Conservation (phyloP, 2,113 vertebrate species). For the Anarrhichthys ocellatus region DNA sequence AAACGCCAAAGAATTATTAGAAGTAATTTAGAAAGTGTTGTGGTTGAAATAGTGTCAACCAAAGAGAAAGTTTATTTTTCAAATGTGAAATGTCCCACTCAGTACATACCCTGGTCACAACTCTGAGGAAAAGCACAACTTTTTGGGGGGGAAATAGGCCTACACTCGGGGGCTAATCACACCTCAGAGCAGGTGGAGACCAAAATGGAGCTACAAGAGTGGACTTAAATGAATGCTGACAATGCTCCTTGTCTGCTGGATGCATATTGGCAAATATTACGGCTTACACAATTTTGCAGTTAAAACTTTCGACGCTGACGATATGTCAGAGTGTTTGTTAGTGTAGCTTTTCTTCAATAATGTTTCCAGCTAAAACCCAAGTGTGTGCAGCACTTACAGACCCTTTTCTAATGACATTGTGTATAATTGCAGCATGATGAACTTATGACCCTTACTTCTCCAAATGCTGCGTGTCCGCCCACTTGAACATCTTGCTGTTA, state of each 20-base stretch:
- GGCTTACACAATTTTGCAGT: background rate
- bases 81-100: background rate
- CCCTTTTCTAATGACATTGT: background rate
- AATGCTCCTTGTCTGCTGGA: background rate
- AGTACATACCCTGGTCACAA: too few relatives aligned
- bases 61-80: background rate
- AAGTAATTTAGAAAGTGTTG: background rate
- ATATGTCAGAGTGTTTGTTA: background rate
- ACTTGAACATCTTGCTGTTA: constrained; percentile 27
- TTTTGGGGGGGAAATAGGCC: background rate
- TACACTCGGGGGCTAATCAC: too few relatives aligned
- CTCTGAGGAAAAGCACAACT: background rate
- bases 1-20: background rate
- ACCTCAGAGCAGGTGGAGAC: too few relatives aligned
- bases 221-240: background rate
- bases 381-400: background rate
- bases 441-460: constrained; percentile 28
- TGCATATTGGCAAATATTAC: background rate
- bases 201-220: background rate
- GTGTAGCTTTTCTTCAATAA: background rate
- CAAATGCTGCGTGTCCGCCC: constrained; percentile 24
- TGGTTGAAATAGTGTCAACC: background rate
- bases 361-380: background rate
- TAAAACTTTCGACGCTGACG: background rate
- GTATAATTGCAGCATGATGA: constrained; percentile 36